Percentiles rank a stretch among this genome's conserved stretches.
phyloP scores from a whole-genome alignment of 1,140 invertebrate genomes.

The Zaprionus nigranus region DNA sequence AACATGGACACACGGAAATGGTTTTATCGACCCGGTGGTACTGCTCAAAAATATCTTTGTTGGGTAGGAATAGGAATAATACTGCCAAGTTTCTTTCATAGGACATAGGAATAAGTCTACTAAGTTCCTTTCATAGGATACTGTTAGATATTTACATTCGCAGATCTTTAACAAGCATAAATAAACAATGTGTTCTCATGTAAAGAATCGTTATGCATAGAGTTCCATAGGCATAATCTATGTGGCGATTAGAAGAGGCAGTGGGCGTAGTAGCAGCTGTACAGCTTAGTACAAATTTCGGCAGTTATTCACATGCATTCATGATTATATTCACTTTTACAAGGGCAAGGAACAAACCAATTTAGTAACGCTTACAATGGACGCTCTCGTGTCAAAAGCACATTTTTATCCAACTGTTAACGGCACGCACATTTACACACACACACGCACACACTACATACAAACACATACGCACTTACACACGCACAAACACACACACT shows the following conservation, averaged over 20 bases:
- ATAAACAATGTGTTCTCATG: neutral
- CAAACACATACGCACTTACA: too few species aligned
- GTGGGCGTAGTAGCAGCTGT: constrained; percentile 40
- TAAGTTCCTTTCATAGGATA: too few species aligned
- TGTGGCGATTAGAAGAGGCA: neutral
- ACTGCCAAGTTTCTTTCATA: too few species aligned
- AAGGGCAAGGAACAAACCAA: constrained; percentile 63
- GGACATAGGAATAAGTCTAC: too few species aligned
- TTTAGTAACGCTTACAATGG: constrained; percentile 77
- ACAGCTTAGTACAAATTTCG: constrained; percentile 17
- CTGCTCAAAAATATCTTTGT: too few species aligned
- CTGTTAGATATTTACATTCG: neutral
- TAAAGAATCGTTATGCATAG: neutral
- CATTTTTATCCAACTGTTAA: constrained; percentile 66
- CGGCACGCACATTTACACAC: constrained; percentile 35
- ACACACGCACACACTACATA: constrained; percentile 7
- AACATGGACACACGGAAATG: too few species aligned
- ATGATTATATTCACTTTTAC: constrained; percentile 24
- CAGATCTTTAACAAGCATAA: too few species aligned
- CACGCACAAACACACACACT: constrained; percentile 12
- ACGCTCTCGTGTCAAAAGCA: constrained; percentile 78
- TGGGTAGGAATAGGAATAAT: too few species aligned
- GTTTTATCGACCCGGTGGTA: too few species aligned
- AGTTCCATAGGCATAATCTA: constrained; percentile 1
- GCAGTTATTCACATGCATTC: constrained; percentile 33